Evolutionary conservation across 1,140 invertebrate genomes (phyloP).

Genomic region (Paramacrobiotus metropolitanus): DNA sequence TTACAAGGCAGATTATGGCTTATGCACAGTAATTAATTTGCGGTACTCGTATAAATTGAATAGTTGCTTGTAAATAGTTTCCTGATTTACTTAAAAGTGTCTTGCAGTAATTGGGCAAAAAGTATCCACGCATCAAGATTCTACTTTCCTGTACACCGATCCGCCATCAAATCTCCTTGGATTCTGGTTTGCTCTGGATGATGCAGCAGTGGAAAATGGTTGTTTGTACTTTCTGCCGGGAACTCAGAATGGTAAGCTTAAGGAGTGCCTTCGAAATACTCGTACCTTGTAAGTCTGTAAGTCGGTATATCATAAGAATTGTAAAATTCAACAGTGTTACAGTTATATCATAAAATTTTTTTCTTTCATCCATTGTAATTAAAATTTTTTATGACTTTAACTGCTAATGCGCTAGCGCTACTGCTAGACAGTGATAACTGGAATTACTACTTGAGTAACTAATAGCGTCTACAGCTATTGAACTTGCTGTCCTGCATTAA

Average conservation of each 20-base stretch:
- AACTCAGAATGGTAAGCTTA: constrained; percentile 51
- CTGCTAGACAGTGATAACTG: too few species aligned
- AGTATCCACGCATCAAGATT: constrained; percentile 66
- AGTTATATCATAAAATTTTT: too few species aligned
- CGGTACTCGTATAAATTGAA: too few species aligned
- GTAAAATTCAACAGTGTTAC: too few species aligned
- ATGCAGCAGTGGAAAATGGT: constrained; percentile 71
- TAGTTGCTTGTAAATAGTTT: too few species aligned
- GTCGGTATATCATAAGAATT: too few species aligned
- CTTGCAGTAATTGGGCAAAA: neutral
- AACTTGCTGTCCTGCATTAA: neutral
- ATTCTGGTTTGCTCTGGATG: constrained; percentile 83
- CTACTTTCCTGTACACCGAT: constrained; percentile 56
- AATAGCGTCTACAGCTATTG: neutral
- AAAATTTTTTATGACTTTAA: too few species aligned
- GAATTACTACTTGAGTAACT: neutral
- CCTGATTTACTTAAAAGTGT: neutral
- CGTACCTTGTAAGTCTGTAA: too few species aligned
- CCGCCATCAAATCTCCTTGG: constrained; percentile 40
- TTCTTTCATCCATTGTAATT: too few species aligned
- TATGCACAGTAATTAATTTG: neutral
- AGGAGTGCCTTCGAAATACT: too few species aligned
- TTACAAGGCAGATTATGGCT: neutral
- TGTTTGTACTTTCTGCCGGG: constrained; percentile 75
- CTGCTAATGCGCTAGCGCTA: too few species aligned